Evolutionary conservation across 2,797 vertebrate species (phyloP), one percentile per base, ranked within the genome.

Genomic region (Gambelia wislizenii): DNA sequence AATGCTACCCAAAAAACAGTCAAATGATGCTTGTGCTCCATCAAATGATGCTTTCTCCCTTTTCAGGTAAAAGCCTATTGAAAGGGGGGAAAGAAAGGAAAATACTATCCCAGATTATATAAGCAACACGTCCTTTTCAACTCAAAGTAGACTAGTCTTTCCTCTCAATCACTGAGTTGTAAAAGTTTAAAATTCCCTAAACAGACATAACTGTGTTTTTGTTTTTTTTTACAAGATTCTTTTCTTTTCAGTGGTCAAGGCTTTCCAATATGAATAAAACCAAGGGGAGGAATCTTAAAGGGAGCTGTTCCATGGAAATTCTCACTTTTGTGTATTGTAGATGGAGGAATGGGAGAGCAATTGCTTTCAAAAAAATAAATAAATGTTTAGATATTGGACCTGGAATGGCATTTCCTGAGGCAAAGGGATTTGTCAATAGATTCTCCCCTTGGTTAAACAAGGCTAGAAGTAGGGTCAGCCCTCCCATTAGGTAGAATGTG

Each of bases 331-430:
- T 69, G 9, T 42, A 54, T 76, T 89, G 42, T 87, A 2, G 25
- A 39, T 36, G 44, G 20, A 42, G 72, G 7, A 75, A 42, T 72
- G 6, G 10, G 44, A 27, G 81, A 61, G 61, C 13, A 36, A 6
- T 79, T 25, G 6, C 89, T 87, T 78, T 61, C 64, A 2, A 67
- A 67, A 12, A n/a, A n/a, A n/a, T n/a, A n/a, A n/a, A n/a, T n/a
- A n/a, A 30, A 67, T 30, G 64, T 89, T 90, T 82, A 47, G 83
- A 82, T 87, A 94, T 94, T 84, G 92, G 91, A 92, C 88, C 92
- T 67, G 93, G 61, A 92, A 93, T 91, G 92, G 91, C 91, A 94
- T 91, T 95, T 94, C 94, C 94, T 95, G 94, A 18, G 10, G 33
- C 20, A n/a, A 39, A 52, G 76, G 76, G 36, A 36, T 42, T 13